phyloP scores from a whole-genome alignment of 2,888 invertebrate species.

The Beris morrisii region DNA sequence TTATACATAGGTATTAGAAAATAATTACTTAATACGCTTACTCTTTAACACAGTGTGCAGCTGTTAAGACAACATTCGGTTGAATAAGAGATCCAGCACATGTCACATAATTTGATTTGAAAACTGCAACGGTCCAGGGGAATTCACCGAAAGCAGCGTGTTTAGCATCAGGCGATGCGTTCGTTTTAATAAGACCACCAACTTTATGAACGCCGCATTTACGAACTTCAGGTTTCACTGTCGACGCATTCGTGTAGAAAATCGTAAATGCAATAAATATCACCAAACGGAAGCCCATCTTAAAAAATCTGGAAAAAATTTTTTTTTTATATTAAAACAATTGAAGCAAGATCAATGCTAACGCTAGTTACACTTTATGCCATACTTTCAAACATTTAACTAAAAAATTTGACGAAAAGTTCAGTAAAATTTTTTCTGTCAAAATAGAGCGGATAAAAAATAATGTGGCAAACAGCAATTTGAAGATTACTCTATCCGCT shows the following conservation, averaged over 20 bases:
- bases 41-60: slow-evolving; percentile 69
- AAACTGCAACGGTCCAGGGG: slow-evolving; percentile 75
- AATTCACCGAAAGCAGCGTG: slow-evolving; percentile 71
- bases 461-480: no score
- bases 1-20: neutral
- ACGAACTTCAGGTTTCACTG: slow-evolving; percentile 22
- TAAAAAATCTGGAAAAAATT: neutral
- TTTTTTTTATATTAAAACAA: neutral
- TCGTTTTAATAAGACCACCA: slow-evolving; percentile 10
- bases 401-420: no score
- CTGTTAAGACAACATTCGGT: slow-evolving; percentile 70
- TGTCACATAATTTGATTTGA: slow-evolving; percentile 58
- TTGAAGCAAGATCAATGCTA: no score
- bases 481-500: no score
- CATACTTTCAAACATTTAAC: no score
- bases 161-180: slow-evolving; percentile 5
- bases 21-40: slow-evolving; percentile 46
- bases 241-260: slow-evolving; percentile 9
- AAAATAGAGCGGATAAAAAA: no score
- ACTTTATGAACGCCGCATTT: slow-evolving; percentile 29
- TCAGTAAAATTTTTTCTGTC: no score
- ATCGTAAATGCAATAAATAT: slow-evolving; percentile 17
- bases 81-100: slow-evolving; percentile 78
- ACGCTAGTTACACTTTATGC: no score
- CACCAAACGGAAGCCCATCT: slow-evolving; percentile 21